Evolutionary conservation across 2,888 invertebrate genomes (phyloP).

Genomic region (Dromius quadrimaculatus): DNA sequence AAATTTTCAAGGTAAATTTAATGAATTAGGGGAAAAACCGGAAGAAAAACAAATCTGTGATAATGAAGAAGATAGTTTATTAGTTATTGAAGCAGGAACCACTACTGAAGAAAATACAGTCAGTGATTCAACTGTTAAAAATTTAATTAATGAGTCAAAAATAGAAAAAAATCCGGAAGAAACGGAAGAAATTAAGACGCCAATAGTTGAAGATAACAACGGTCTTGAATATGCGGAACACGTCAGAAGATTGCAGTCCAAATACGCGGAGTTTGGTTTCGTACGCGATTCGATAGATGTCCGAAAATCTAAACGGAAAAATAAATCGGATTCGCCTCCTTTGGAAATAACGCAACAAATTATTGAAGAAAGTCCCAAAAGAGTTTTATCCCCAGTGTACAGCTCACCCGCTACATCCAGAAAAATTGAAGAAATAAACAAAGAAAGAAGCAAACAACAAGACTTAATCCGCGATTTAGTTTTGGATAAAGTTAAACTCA

Average conservation of each 20-base stretch:
- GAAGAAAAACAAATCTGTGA: slow-evolving; percentile 62
- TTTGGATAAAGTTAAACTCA: slow-evolving; percentile 80
- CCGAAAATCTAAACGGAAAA: slow-evolving; percentile 70
- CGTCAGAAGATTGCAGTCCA: slow-evolving; percentile 75
- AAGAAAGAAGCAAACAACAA: slow-evolving; percentile 85
- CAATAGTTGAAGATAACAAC: slow-evolving; percentile 53
- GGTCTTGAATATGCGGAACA: slow-evolving; percentile 71
- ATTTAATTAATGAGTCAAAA: slow-evolving; percentile 60
- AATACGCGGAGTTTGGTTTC: slow-evolving; percentile 78
- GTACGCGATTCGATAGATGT: slow-evolving; percentile 77
- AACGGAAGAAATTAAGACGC: slow-evolving; percentile 50
- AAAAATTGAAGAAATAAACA: slow-evolving; percentile 81
- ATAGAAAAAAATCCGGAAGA: slow-evolving; percentile 44
- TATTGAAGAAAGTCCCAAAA: slow-evolving; percentile 64
- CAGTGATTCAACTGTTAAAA: slow-evolving; percentile 66
- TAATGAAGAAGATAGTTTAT: slow-evolving; percentile 72
- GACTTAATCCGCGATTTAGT: slow-evolving; percentile 86
- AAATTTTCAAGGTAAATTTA: slow-evolving; percentile 56
- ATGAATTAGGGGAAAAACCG: slow-evolving; percentile 61
- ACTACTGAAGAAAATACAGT: slow-evolving; percentile 73
- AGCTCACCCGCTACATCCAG: slow-evolving; percentile 68
- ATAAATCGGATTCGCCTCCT: slow-evolving; percentile 58
- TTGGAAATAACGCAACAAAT: slow-evolving; percentile 65
- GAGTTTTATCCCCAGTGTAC: slow-evolving; percentile 61
- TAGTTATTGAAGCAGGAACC: slow-evolving; percentile 70